Conservation (phyloP, 2,797 vertebrate genomes). For the Xyrichtys novacula region DNA sequence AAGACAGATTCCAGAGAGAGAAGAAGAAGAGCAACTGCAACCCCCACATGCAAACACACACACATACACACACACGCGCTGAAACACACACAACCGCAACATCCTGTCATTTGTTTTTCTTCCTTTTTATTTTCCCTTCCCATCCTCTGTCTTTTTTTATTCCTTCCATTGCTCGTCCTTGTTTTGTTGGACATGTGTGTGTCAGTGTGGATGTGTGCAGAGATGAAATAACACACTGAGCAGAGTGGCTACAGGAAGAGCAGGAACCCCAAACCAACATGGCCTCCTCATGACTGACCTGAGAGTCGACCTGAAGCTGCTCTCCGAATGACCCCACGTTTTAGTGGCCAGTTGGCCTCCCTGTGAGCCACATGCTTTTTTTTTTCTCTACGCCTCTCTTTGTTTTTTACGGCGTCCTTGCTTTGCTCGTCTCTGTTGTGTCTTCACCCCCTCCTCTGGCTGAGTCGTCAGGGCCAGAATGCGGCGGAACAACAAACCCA, state of each 20-base stretch:
- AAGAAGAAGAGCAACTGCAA: conserved; percentile 59
- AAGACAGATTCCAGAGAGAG: conserved; percentile 77
- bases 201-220: neutral
- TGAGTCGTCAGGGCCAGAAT: conserved; percentile 58
- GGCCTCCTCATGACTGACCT: conserved; percentile 25
- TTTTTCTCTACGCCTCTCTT: conserved; percentile 41
- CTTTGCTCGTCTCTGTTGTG: conserved; percentile 56
- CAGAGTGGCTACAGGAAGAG: neutral
- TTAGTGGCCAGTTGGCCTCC: conserved; percentile 64
- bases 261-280: conserved; percentile 20
- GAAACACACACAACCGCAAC: conserved; percentile 57
- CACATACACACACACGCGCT: conserved; percentile 32
- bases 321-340: conserved; percentile 69
- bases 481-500: conserved; percentile 75
- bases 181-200: conserved; percentile 32
- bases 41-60: conserved; percentile 29
- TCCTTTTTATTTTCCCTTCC: conserved; percentile 23
- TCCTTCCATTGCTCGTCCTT: conserved; percentile 35
- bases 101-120: conserved; percentile 62
- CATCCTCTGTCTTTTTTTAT: conserved; percentile 18
- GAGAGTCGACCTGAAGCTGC: conserved; percentile 59
- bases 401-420: conserved; percentile 61
- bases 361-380: conserved; percentile 61
- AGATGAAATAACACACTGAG: neutral
- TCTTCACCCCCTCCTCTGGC: conserved; percentile 27